A percentile compares a stretch with the other conserved stretches of the same genome.
These are phyloP conservation scores for Xenopus borealis DNA, from an alignment of 2,113 vertebrate species.

Conservation along the genomic window DNA sequence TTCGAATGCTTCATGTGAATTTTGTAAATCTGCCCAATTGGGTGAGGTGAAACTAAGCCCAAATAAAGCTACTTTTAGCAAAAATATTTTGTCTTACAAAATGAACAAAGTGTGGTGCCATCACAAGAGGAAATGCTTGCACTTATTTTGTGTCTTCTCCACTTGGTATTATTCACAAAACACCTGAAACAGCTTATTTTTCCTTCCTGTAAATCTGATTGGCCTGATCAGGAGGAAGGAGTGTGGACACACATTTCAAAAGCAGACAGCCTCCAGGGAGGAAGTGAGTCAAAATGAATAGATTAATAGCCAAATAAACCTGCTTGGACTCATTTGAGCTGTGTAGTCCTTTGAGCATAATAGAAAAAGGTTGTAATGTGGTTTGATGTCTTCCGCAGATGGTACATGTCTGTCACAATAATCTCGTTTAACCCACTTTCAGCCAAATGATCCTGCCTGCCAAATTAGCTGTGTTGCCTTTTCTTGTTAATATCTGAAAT, in stretches of 20 bases:
- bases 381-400: background rate
- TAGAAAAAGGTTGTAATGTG: background rate
- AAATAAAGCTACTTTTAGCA: too few relatives aligned
- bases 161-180: background rate
- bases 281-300: slow-evolving; percentile 21
- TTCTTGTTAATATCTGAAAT: too few relatives aligned
- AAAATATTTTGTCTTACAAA: too few relatives aligned
- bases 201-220: slow-evolving; percentile 9
- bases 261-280: slow-evolving; percentile 10
- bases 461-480: too few relatives aligned
- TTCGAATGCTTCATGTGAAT: too few relatives aligned
- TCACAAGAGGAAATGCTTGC: background rate
- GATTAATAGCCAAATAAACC: background rate
- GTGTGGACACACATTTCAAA: slow-evolving; percentile 11
- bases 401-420: background rate
- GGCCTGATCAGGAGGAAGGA: slow-evolving; percentile 19
- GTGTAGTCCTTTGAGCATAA: background rate
- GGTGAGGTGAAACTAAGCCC: too few relatives aligned
- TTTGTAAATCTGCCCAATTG: too few relatives aligned
- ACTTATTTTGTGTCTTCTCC: background rate
- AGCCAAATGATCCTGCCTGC: too few relatives aligned
- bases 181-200: slow-evolving; percentile 1
- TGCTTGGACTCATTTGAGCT: background rate
- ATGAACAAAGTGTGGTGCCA: too few relatives aligned
- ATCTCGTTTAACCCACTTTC: background rate